Base-by-base conservation (phyloP, 37 sponge, comb jelly and placozoan genomes). In the Geodia barretti region DNA sequence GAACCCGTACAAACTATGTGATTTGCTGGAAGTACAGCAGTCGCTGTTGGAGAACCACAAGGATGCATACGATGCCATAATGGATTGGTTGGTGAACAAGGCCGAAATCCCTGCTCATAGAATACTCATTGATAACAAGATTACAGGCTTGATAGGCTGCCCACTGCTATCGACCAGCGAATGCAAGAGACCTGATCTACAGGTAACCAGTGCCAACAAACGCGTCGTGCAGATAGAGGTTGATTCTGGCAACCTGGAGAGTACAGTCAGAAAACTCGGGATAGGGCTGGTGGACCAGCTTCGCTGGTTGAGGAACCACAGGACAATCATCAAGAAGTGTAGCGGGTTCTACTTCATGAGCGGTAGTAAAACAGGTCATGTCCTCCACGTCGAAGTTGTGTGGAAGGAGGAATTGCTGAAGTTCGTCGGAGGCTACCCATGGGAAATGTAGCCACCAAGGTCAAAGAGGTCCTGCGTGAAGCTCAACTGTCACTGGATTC, bases 261-360 rank as follows among this genome's bases (percentile, higher is more conserved):
- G 14, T 17, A 47, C 54, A 47, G 54, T 14, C 14, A 7, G 54
- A 47, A 47, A 47, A 14, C 54, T 47, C 54, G 7, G 11, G 11
- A 7, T 47, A 47, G 30, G 65, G 25, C 65, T 64, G 5, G 20
- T 64, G 5, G 65, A 64, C n/a, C 65, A 47, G 54, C 54, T 47
- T 47, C 54, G 54, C 14, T 47, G 25, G 65, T n/a, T 23, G 7
- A 23, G 30, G 5, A 64, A 64, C n/a, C 30, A 64, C 65, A 7
- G n/a, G 25, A 19, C 11, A 7, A 26, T 7, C 11, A 64, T 64
- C 8, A 7, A 7, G n/a, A 23, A 7, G 25, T 64, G 65, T n/a
- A 64, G n/a, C 20, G 65, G 65, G 20, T 64, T 64, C n/a, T 29
- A 23, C 30, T 64, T 64, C 65, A n/a, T n/a, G n/a, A n/a, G n/a